A percentile compares a stretch with the other conserved stretches of the same genome.
phyloP scores from a whole-genome alignment of 64 coral and sea anemone species.

The Montipora efflorescens region DNA sequence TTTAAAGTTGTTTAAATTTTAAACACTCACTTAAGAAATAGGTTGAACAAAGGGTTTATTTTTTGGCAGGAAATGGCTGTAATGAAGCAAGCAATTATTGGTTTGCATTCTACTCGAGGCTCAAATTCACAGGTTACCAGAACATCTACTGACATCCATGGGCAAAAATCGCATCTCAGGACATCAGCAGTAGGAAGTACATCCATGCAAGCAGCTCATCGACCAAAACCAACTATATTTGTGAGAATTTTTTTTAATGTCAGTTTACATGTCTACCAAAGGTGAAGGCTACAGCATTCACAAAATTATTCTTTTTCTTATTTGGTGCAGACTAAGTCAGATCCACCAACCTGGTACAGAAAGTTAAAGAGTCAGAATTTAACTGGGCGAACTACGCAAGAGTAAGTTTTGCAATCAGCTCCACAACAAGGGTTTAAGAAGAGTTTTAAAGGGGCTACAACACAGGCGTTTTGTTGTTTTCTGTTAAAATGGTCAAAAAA shows the following conservation, averaged over 20 bases:
- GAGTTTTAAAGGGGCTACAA: too few relatives aligned
- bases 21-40: too few relatives aligned
- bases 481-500: too few relatives aligned
- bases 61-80: conserved; percentile 79
- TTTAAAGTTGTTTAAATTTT: too few relatives aligned
- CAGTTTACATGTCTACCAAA: too few relatives aligned
- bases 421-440: not conserved
- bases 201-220: conserved; percentile 13
- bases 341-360: conserved; percentile 79
- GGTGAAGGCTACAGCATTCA: too few relatives aligned
- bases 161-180: conserved; percentile 32
- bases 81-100: conserved; percentile 88
- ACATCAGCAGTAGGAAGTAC: conserved; percentile 29
- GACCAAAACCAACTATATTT: conserved; percentile 85
- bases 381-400: conserved; percentile 18
- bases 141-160: conserved; percentile 66
- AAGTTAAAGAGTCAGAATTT: conserved; percentile 72
- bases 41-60: too few relatives aligned
- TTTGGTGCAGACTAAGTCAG: conserved; percentile 64
- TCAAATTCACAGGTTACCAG: conserved; percentile 41
- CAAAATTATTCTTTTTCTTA: not conserved
- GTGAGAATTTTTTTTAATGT: conserved; percentile 20
- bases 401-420: not conserved
- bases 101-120: conserved; percentile 55
- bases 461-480: too few relatives aligned